Percentiles rank a stretch among this genome's conserved stretches.
These are phyloP conservation scores for Agrenia bidenticulata DNA, from an alignment of 2,888 invertebrate genomes.

Conservation along the genomic window DNA sequence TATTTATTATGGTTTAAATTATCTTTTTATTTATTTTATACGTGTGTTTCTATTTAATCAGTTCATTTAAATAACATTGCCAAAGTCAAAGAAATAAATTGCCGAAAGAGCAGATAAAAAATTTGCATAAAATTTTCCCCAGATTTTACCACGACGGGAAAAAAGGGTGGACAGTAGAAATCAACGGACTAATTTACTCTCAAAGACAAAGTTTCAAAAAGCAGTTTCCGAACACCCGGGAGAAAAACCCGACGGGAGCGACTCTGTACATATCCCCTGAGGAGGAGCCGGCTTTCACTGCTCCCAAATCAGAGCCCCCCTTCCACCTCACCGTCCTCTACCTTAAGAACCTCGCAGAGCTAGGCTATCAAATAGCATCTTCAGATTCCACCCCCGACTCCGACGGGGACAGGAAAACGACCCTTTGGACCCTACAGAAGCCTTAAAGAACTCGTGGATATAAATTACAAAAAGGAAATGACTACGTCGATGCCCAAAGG, in stretches of 20 bases:
- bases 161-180: constrained; percentile 42
- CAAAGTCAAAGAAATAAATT: no score
- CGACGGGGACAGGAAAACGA: constrained; percentile 32
- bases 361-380: constrained; percentile 37
- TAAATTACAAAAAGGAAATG: no score
- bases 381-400: constrained; percentile 29
- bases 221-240: constrained; percentile 32
- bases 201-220: constrained; percentile 39
- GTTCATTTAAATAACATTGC: no score
- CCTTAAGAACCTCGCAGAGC: constrained; percentile 34
- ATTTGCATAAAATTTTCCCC: no score
- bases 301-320: constrained; percentile 21
- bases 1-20: no score
- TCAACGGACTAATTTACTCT: constrained; percentile 44
- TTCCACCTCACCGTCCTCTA: constrained; percentile 38
- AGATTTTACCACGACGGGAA: constrained; percentile 17
- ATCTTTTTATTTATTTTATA: no score
- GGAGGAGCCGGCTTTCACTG: constrained; percentile 37
- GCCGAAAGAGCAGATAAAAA: no score
- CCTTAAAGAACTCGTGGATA: no score
- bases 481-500: constrained; percentile 29
- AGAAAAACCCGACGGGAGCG: constrained; percentile 20
- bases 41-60: no score
- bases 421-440: constrained; percentile 39
- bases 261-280: constrained; percentile 29